These are phyloP conservation scores for Eilema sororculum DNA, from an alignment of 2,888 invertebrate genomes.

Conservation along the genomic window DNA sequence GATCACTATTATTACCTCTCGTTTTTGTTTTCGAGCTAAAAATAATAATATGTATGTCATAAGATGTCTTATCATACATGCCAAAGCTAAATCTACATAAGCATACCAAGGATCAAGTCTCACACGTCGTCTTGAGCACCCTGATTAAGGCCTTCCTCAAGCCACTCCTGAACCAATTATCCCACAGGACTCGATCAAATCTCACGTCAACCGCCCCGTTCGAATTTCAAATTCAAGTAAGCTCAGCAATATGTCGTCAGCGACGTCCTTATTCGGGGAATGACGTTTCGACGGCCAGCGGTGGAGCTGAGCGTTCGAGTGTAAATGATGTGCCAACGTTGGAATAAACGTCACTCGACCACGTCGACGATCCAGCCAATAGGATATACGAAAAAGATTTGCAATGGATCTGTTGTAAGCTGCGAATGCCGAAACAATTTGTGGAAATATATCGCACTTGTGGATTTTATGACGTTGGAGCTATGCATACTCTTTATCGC, in stretches of 20 bases:
- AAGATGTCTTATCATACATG: neutral
- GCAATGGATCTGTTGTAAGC: neutral
- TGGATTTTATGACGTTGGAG: neutral
- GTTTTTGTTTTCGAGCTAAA: neutral
- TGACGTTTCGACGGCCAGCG: constrained; percentile 52
- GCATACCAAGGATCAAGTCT: neutral
- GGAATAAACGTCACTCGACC: constrained; percentile 50
- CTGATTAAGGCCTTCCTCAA: constrained; percentile 18
- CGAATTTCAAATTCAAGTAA: constrained; percentile 41
- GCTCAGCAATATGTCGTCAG: constrained; percentile 51
- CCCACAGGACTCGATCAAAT: constrained; percentile 50
- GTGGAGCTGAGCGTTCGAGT: constrained; percentile 52
- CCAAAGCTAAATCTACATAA: neutral
- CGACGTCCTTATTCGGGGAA: constrained; percentile 46
- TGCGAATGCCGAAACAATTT: neutral
- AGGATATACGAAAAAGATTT: constrained; percentile 37
- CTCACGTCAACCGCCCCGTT: constrained; percentile 50
- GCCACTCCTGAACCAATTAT: constrained; percentile 52
- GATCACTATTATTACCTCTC: no score
- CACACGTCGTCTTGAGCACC: constrained; percentile 16
- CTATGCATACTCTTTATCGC: neutral
- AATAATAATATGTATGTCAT: neutral
- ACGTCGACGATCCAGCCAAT: constrained; percentile 39
- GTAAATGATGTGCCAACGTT: constrained; percentile 61
- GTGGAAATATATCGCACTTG: neutral